These are phyloP conservation scores for Chionoecetes opilio DNA, from an alignment of 1,140 invertebrate genomes.

Conservation along the genomic window DNA sequence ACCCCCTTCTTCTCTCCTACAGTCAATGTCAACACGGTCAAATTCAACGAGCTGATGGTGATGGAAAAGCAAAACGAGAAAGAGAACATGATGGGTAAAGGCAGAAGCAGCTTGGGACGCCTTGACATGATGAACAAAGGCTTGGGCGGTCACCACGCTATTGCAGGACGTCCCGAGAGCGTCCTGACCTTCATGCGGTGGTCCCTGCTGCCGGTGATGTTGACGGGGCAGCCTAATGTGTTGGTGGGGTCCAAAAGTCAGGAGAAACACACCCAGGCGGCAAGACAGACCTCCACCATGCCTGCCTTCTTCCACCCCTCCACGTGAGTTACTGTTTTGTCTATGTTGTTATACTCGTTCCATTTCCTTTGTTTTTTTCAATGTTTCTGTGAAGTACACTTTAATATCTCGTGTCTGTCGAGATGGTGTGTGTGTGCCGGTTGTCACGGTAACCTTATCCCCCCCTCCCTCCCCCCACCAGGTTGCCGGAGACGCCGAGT, in stretches of 20 bases:
- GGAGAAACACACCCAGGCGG: constrained; percentile 93
- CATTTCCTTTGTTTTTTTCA: constrained; percentile 56
- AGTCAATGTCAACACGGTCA: constrained; percentile 94
- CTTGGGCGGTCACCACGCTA: background rate
- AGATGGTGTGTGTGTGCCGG: too few species aligned
- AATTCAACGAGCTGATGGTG: constrained; percentile 96
- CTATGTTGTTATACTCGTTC: constrained; percentile 62
- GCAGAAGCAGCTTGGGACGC: background rate
- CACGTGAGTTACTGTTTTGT: constrained; percentile 86
- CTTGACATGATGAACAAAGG: background rate
- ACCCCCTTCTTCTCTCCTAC: background rate
- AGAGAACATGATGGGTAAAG: constrained; percentile 84
- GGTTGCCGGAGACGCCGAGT: constrained; percentile 92
- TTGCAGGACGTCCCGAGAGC: background rate
- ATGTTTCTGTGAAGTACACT: background rate
- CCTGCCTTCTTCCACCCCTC: constrained; percentile 92
- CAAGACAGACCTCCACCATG: constrained; percentile 92
- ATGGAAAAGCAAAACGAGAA: constrained; percentile 94
- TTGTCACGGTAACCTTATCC: too few species aligned
- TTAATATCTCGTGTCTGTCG: constrained; percentile 27
- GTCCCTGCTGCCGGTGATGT: constrained; percentile 60
- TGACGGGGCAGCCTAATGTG: constrained; percentile 57
- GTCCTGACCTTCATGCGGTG: constrained; percentile 63
- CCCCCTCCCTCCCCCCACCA: constrained; percentile 78
- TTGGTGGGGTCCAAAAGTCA: constrained; percentile 91